These are phyloP conservation scores for Lagopus muta DNA, from an alignment of 2,113 vertebrate genomes.

Conservation along the genomic window DNA sequence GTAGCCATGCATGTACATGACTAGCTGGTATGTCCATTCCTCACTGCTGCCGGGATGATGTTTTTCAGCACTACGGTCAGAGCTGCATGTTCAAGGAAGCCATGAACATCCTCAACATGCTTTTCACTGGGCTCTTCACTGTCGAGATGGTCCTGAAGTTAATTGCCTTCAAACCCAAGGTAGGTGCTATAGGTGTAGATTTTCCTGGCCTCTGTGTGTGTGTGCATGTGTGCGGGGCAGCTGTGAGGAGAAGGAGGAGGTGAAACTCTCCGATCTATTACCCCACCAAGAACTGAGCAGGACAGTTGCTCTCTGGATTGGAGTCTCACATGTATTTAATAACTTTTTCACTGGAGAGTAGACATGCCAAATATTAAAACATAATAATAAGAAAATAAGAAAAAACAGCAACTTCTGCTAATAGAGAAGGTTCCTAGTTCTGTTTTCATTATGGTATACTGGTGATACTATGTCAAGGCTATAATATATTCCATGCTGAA, in stretches of 20 bases:
- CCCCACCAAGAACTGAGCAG: constrained; percentile 45
- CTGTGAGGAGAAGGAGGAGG: constrained; percentile 56
- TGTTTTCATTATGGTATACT: not conserved
- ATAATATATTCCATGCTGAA: not conserved
- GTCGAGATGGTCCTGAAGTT: constrained; percentile 99
- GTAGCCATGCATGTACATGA: not conserved
- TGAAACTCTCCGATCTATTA: not conserved
- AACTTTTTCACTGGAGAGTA: constrained; percentile 18
- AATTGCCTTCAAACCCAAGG: constrained; percentile 99
- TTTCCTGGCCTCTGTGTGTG: not conserved
- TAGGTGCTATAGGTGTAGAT: constrained; percentile 71
- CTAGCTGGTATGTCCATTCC: not conserved
- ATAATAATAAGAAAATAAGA: too few species aligned
- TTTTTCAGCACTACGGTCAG: constrained; percentile 94
- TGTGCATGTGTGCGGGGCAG: not conserved
- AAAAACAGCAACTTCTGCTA: not conserved
- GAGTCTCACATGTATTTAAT: constrained; percentile 38
- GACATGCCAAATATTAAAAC: not conserved
- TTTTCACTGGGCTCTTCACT: constrained; percentile 99
- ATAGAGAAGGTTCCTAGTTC: not conserved
- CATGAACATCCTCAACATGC: constrained; percentile 99
- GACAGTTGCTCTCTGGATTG: constrained; percentile 42
- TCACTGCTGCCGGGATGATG: not conserved
- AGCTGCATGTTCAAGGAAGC: constrained; percentile 93
- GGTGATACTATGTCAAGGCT: not conserved